Evolutionary conservation across 2,797 vertebrate species (phyloP), one percentile per base, ranked within the genome.

Genomic region (Leucoraja ocellata): DNA sequence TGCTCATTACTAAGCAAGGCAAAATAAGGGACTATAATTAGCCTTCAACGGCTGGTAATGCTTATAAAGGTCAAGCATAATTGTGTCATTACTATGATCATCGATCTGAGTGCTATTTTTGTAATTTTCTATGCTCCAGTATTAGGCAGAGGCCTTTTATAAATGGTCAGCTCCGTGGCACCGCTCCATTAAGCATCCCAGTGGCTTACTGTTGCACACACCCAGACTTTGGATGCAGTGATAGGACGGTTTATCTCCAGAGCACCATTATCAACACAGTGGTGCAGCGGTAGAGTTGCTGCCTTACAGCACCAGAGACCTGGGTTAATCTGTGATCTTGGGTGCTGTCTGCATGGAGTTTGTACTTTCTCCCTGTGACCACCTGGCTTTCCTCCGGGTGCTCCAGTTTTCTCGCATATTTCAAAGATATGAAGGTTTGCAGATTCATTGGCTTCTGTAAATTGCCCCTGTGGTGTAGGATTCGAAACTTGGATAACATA

Each of bases 61-160:
- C n/a, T 76, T 92, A 92, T 92, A 54, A 92, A 28, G 90, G 90
- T 92, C 90, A 73, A 74, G 90, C 90, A n/a, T 39, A 76, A 88
- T 92, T 92, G 25, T 76, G 36, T 92, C 73, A 76, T 73, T 76
- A 92, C 71, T 76, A 92, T 76, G 90, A 92, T 76, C 73, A 25
- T 73, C 4, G 36, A 92, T 54, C 46, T 76, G 71, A 25, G 36
- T 76, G 90, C 73, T 92, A 92, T 74, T 54, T 91, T 73, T 76
- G 39, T 76, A 74, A 92, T 76, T 76, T 76, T 92, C 90, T 76
- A 71, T 46, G 39, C 90, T 76, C 71, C 36, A 25, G 46, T 92
- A 76, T 92, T 28, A 76, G 71, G 36, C 65, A 73, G 39, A 46
- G 90, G 68, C 76, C 90, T 92, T n/a, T n/a, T 92, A 54, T 92